Evolutionary conservation across 2,888 invertebrate genomes (phyloP).

Genomic region (Drosophila nigricruria): DNA sequence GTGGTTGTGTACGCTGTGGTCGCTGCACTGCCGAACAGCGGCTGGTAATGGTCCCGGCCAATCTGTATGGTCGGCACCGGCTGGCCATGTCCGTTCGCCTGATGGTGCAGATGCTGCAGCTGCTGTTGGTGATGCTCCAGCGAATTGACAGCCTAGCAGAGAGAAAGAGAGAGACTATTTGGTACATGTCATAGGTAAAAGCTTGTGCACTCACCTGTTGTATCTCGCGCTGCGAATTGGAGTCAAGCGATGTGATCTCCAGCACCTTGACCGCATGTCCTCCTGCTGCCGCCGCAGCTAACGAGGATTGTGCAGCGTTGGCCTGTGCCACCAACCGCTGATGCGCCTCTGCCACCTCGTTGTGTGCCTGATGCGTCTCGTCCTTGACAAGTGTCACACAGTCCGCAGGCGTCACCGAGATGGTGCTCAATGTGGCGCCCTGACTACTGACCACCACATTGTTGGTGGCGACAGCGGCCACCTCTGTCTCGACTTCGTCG

Average conservation of each 20-base stretch:
- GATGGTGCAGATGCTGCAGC: constrained; percentile 82
- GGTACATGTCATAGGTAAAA: not conserved
- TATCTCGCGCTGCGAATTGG: constrained; percentile 84
- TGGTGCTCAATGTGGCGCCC: constrained; percentile 67
- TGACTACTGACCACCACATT: constrained; percentile 68
- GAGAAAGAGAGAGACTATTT: not conserved
- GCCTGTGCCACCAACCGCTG: constrained; percentile 75
- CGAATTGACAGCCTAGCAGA: constrained; percentile 82
- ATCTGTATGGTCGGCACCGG: constrained; percentile 84
- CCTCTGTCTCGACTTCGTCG: constrained; percentile 65
- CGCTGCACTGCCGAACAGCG: constrained; percentile 76
- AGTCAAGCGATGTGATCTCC: constrained; percentile 83
- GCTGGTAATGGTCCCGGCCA: constrained; percentile 83
- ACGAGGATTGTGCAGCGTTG: constrained; percentile 60
- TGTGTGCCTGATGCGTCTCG: constrained; percentile 72
- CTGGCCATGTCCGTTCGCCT: constrained; percentile 71
- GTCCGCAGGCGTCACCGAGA: constrained; percentile 74
- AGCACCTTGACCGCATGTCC: constrained; percentile 83
- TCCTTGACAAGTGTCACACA: constrained; percentile 80
- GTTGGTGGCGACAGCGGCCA: constrained; percentile 28
- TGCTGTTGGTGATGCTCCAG: constrained; percentile 84
- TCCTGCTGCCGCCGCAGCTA: constrained; percentile 62
- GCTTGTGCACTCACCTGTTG: constrained; percentile 73
- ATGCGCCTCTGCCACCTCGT: constrained; percentile 64
- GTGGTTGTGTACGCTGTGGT: constrained; percentile 77